Evolutionary conservation across 2,797 vertebrate genomes (phyloP).

Genomic region (Pseudocheirus occidentalis): DNA sequence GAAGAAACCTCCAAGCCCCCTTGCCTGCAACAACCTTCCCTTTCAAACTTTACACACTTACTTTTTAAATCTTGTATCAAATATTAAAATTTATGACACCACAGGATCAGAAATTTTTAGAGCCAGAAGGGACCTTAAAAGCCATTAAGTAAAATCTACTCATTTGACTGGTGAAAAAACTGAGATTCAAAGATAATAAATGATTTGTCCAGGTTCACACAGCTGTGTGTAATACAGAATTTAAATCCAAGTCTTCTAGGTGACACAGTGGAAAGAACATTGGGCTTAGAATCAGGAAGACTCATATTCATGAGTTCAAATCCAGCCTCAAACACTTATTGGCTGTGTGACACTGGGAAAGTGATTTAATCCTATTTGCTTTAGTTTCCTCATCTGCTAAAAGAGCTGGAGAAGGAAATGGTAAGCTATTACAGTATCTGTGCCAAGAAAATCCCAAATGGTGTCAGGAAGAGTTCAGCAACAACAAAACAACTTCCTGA

Average conservation of each 20-base stretch:
- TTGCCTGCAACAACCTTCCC: too few species aligned
- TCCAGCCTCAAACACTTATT: not conserved
- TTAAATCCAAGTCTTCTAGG: not conserved
- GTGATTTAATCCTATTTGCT: not conserved
- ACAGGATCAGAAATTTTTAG: too few species aligned
- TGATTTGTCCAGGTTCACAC: not conserved
- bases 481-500: not conserved
- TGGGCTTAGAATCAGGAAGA: not conserved
- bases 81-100: too few species aligned
- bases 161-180: too few species aligned
- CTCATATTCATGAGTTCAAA: not conserved
- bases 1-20: not conserved
- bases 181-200: too few species aligned
- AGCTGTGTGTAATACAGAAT: too few species aligned
- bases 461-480: not conserved
- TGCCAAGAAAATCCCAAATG: not conserved
- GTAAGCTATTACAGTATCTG: not conserved
- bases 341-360: not conserved
- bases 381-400: not conserved
- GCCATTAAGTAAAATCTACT: too few species aligned
- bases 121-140: too few species aligned
- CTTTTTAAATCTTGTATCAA: too few species aligned
- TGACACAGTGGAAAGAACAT: not conserved
- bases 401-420: not conserved
- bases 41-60: too few species aligned